A percentile compares a stretch with the other conserved stretches of the same genome.
phyloP scores from a whole-genome alignment of 2,888 invertebrate genomes.

The Pseudococcus longispinus region DNA sequence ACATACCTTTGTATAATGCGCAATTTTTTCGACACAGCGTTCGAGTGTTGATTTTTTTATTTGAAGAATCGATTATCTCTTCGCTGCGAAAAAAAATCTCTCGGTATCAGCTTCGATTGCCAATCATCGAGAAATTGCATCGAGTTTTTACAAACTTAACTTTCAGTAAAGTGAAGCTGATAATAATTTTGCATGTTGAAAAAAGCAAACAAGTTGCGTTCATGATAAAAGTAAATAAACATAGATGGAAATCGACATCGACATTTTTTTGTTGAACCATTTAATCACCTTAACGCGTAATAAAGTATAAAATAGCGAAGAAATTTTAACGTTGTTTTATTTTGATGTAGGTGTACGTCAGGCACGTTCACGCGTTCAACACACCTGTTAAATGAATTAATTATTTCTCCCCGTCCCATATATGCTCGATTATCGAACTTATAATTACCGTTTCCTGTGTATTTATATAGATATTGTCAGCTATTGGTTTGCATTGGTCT shows the following conservation, averaged over 20 bases:
- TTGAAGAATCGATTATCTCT: no score
- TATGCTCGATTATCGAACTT: not conserved
- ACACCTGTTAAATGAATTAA: slow-evolving; percentile 2
- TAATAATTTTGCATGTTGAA: not conserved
- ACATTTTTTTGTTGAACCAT: not conserved
- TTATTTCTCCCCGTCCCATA: not conserved
- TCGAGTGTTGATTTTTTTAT: no score
- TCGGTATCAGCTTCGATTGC: no score
- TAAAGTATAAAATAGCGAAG: not conserved
- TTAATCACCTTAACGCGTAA: not conserved
- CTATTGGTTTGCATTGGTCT: not conserved
- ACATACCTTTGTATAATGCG: no score
- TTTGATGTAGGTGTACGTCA: not conserved
- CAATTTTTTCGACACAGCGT: no score
- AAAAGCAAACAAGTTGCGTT: not conserved
- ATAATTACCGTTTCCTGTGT: not conserved
- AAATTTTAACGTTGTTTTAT: not conserved
- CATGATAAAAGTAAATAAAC: not conserved
- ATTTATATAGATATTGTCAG: not conserved
- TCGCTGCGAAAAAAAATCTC: no score
- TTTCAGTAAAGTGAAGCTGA: not conserved
- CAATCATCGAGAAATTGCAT: no score
- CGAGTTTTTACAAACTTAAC: no score
- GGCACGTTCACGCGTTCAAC: not conserved
- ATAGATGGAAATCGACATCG: not conserved